Percentiles rank a stretch among this genome's conserved stretches.
These are phyloP conservation scores for Eubasilissa regina DNA, from an alignment of 1,140 invertebrate genomes.

Conservation along the genomic window DNA sequence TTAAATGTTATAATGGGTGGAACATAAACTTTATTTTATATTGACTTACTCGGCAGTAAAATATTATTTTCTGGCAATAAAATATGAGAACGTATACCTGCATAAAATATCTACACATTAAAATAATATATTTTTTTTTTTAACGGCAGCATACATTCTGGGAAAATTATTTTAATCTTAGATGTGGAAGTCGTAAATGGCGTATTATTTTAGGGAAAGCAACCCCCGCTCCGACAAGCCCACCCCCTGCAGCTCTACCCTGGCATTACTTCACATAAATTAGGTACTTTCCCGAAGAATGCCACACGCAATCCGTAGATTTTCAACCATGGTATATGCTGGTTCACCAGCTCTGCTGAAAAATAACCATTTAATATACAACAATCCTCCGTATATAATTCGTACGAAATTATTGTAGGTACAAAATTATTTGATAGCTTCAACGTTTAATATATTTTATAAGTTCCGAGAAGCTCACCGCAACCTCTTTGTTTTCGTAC, in stretches of 20 bases:
- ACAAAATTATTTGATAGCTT: too few relatives aligned
- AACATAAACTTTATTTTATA: too few relatives aligned
- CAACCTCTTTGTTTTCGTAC: too few relatives aligned
- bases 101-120: constrained; percentile 2
- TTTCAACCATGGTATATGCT: constrained; percentile 35
- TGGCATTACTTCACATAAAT: constrained; percentile 56
- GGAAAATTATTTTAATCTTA: constrained; percentile 49
- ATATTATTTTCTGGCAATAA: constrained; percentile 9
- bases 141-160: not conserved
- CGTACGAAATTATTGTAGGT: too few relatives aligned
- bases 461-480: too few relatives aligned
- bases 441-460: too few relatives aligned
- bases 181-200: constrained; percentile 55
- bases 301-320: constrained; percentile 59
- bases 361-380: constrained; percentile 32
- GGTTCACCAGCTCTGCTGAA: constrained; percentile 10
- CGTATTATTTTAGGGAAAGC: constrained; percentile 51
- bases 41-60: not conserved
- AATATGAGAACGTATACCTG: not conserved
- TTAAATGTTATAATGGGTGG: too few relatives aligned
- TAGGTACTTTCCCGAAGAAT: constrained; percentile 47
- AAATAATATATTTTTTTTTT: constrained; percentile 11
- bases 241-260: constrained; percentile 35
- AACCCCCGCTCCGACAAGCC: constrained; percentile 21
- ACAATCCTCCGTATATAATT: not conserved